phyloP scores from a whole-genome alignment of 2,888 invertebrate genomes.

The Uloborus plumipes region DNA sequence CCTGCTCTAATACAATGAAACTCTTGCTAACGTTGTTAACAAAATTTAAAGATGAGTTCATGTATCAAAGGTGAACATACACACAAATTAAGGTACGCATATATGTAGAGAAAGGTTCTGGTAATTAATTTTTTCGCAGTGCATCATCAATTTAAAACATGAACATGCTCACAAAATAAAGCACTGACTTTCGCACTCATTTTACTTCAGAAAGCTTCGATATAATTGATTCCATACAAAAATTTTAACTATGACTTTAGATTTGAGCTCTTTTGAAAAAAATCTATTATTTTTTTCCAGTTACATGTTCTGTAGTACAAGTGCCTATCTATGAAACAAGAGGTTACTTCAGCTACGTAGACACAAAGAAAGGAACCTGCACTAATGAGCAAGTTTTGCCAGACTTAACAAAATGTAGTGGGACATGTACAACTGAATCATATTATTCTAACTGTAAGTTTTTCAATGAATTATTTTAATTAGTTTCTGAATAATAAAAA shows the following conservation, averaged over 20 bases:
- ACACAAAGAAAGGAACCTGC: conserved; percentile 25
- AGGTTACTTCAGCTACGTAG: conserved; percentile 31
- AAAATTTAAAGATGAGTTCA: no score
- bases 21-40: no score
- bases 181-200: background rate
- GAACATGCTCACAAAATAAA: no score
- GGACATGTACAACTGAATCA: conserved; percentile 33
- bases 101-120: no score
- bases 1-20: no score
- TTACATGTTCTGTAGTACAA: conserved; percentile 30
- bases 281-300: conserved; percentile 10
- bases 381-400: conserved; percentile 28
- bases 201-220: background rate
- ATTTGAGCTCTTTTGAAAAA: background rate
- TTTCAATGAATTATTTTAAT: background rate
- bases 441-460: conserved; percentile 42
- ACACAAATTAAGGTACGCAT: no score
- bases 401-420: conserved; percentile 47
- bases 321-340: conserved; percentile 40
- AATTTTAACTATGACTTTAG: no score
- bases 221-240: background rate
- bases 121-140: no score
- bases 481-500: no score
- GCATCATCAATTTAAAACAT: no score
- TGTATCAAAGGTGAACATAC: no score